Base-by-base conservation (phyloP, 2,797 vertebrate genomes). In the Helostoma temminkii region DNA sequence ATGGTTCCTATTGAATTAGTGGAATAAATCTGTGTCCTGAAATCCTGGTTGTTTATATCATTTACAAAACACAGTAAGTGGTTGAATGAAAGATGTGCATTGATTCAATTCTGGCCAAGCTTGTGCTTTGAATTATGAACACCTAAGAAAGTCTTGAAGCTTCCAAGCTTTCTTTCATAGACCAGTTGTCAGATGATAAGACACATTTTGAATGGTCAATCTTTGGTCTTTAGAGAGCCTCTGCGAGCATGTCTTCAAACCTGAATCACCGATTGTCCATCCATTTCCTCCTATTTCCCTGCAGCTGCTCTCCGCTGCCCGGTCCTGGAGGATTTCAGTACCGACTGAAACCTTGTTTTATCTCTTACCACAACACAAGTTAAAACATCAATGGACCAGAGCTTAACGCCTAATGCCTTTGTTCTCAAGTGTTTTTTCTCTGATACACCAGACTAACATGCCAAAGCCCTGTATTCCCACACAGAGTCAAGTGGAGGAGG, bases 331-430 rank as follows among this genome's bases (percentile, higher is more conserved):
- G 84, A 82, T 82, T 87, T 78, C 56, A 62, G 50, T 68, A 59
- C 68, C 58, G 54, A 56, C 66, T 76, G 54, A 80, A 86, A 74
- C 66, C 41, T 66, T 4, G 22, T 83, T 87, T 87, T 73, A 88
- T 91, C 81, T 89, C 76, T 53, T 52, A 84, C 55, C 79, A 88
- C 73, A 86, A 84, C 79, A 87, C 79, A 87, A 88, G 79, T 81
- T 82, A 71, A 78, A 84, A 89, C 82, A 89, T 93, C 89, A 90
- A 86, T 88, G 80, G 80, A 77, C 32, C 64, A 65, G 56, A 84
- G 81, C 74, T 88, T 83, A 76, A 76, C 83, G 81, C 42, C 64
- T 83, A 91, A 89, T 83, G 77, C 80, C 76, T 68, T 77, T 82
- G 81, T 86, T 80, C 83, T 85, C 54, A 32, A 78, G 80, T 19